Percentiles rank a stretch among this genome's conserved stretches.
Conservation (phyloP, 2,113 vertebrate genomes). For the Archocentrus centrarchus region DNA sequence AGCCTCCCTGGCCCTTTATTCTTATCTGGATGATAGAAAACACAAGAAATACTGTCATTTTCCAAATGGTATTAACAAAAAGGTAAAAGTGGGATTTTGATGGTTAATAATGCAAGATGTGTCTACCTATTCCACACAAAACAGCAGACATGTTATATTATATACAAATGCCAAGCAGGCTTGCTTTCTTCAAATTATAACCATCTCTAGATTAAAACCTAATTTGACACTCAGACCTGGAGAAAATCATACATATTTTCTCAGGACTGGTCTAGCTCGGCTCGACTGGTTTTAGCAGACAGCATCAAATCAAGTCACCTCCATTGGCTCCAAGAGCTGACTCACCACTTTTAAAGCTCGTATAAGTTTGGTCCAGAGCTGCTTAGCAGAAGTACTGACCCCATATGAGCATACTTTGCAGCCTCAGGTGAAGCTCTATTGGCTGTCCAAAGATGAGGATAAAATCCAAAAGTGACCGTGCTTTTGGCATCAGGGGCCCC, state of each 20-base stretch:
- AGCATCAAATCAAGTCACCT: neutral
- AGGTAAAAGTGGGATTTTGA: neutral
- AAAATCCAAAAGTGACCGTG: neutral
- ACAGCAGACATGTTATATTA: neutral
- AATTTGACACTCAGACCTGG: neutral
- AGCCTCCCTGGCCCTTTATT: constrained; percentile 82
- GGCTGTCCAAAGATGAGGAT: no score
- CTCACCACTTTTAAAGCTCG: neutral
- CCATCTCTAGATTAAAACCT: neutral
- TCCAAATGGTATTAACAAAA: neutral
- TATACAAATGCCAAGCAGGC: neutral
- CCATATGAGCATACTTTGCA: neutral
- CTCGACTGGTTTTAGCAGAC: no score
- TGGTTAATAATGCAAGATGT: neutral
- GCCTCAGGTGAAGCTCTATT: no score
- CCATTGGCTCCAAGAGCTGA: neutral
- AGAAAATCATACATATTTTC: neutral
- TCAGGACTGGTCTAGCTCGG: no score
- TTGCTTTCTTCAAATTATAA: neutral
- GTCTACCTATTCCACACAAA: neutral
- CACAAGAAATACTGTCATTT: neutral
- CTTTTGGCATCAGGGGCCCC: neutral
- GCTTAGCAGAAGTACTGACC: neutral
- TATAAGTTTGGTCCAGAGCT: neutral
- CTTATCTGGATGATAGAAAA: constrained; percentile 76